Evolutionary conservation across 2,113 vertebrate species (phyloP).

Genomic region (Excalfactoria chinensis): DNA sequence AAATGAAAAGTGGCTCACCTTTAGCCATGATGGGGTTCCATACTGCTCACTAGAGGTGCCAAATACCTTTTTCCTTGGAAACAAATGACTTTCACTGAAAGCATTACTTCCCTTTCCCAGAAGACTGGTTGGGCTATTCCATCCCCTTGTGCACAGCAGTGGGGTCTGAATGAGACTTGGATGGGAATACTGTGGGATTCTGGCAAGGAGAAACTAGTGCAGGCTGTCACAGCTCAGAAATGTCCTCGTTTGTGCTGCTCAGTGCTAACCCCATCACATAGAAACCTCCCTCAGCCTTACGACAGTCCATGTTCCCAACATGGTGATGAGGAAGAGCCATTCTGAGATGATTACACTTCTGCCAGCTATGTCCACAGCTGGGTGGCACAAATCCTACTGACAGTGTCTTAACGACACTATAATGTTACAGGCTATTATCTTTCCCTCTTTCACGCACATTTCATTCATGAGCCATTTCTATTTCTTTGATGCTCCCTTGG

Average conservation of each 20-base stretch:
- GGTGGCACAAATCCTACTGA: constrained; percentile 31
- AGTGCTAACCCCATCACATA: not conserved
- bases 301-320: not conserved
- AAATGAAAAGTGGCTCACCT: not conserved
- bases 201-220: not conserved
- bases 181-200: not conserved
- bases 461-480: not conserved
- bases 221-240: accelerated
- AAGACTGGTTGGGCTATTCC: not conserved
- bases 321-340: not conserved
- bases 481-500: constrained; percentile 1
- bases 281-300: not conserved
- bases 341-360: constrained; percentile 1
- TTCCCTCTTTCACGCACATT: not conserved
- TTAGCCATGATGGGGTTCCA: not conserved
- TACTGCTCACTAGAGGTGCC: not conserved
- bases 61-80: not conserved
- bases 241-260: not conserved
- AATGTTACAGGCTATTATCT: constrained; percentile 39
- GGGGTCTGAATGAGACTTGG: not conserved
- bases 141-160: not conserved
- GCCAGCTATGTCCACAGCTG: not conserved
- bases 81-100: not conserved
- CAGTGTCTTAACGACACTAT: constrained; percentile 8
- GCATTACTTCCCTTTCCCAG: not conserved